Evolutionary conservation across 2,113 vertebrate species (phyloP).

Genomic region (Eudyptes chrysolophus): DNA sequence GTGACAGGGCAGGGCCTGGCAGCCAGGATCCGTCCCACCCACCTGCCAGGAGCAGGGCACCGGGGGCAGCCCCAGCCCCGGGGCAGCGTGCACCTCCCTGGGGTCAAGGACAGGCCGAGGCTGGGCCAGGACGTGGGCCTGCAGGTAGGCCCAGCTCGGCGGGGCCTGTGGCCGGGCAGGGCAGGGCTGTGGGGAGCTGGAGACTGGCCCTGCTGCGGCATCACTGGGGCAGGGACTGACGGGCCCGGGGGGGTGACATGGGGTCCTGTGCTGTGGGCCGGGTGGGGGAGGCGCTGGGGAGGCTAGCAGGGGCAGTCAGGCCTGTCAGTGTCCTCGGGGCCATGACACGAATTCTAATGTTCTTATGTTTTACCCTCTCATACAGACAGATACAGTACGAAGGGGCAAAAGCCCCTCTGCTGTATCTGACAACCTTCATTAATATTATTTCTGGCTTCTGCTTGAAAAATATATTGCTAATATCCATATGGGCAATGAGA

Average conservation of each 20-base stretch:
- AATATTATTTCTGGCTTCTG: not conserved
- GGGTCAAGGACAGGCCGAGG: rapidly evolving
- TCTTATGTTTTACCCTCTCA: not conserved
- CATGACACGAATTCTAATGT: not conserved
- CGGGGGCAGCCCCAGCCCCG: rapidly evolving
- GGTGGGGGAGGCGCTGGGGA: not conserved
- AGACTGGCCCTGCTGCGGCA: not conserved
- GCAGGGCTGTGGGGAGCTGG: not conserved
- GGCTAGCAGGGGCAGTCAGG: not conserved
- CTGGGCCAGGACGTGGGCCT: rapidly evolving
- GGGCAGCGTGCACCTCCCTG: rapidly evolving
- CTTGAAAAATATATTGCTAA: not conserved
- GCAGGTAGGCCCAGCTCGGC: rapidly evolving
- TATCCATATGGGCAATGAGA: not conserved
- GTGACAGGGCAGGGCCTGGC: not conserved
- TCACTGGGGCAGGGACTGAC: not conserved
- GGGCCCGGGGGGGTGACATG: not conserved
- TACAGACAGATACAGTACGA: not conserved
- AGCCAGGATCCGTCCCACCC: not conserved
- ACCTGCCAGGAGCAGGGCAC: not conserved
- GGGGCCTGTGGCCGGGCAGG: rapidly evolving
- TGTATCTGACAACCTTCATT: not conserved
- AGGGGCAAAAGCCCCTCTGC: not conserved
- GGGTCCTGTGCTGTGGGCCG: not conserved
- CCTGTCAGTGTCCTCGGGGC: not conserved